phyloP scores from a whole-genome alignment of 2,888 invertebrate genomes.

The Nemurella pictetii region DNA sequence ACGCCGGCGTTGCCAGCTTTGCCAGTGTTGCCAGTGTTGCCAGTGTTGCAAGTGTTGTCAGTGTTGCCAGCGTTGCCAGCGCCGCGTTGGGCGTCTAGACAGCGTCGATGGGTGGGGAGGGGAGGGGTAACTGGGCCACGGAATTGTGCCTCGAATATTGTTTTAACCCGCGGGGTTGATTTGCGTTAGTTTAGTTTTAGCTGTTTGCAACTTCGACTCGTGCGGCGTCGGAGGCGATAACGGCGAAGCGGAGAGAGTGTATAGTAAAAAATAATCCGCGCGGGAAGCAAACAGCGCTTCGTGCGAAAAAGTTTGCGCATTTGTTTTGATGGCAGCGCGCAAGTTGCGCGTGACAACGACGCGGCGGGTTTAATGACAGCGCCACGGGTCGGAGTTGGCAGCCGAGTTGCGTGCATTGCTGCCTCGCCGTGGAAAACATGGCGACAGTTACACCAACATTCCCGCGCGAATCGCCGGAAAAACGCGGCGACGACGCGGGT shows the following conservation, averaged over 20 bases:
- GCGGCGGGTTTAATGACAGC: too few species aligned
- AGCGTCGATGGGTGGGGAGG: not conserved
- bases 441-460: too few species aligned
- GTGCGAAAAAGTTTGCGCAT: not conserved
- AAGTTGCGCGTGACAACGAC: too few species aligned
- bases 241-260: too few species aligned
- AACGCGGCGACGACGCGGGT: too few species aligned
- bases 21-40: not conserved
- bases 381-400: too few species aligned
- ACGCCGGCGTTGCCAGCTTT: not conserved
- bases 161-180: not conserved
- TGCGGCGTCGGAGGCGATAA: too few species aligned
- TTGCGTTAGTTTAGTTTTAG: not conserved
- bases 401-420: too few species aligned
- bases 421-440: too few species aligned
- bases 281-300: not conserved
- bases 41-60: not conserved
- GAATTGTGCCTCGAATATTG: not conserved
- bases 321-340: not conserved
- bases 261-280: not conserved
- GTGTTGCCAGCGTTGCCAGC: not conserved
- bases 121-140: not conserved
- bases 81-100: not conserved
- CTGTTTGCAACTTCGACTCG: not conserved
- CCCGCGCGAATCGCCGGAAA: too few species aligned